Conservation (phyloP, 2,888 invertebrate species). For the Sarcophaga caerulescens region DNA sequence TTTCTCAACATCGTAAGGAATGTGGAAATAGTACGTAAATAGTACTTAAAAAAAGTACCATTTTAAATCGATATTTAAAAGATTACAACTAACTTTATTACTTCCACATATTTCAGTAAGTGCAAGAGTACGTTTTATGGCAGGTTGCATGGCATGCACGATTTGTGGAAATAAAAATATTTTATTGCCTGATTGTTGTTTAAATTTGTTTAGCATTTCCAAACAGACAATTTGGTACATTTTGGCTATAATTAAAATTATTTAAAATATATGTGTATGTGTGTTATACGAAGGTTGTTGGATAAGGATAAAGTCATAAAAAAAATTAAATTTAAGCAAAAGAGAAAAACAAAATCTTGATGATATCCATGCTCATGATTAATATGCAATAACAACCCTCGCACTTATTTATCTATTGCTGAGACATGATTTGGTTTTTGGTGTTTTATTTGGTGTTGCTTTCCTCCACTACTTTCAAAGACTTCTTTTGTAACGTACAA, state of each 20-base stretch:
- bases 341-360: no score
- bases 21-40: no score
- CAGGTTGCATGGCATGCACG: slow-evolving; percentile 46
- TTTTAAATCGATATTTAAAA: neutral
- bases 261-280: slow-evolving; percentile 18
- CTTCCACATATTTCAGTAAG: neutral
- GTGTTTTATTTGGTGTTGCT: neutral
- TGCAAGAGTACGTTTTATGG: slow-evolving; percentile 11
- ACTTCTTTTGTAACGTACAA: neutral
- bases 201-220: slow-evolving; percentile 49
- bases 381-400: neutral
- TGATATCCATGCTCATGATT: no score
- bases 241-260: slow-evolving; percentile 61
- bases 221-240: slow-evolving; percentile 34
- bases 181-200: slow-evolving; percentile 65
- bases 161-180: slow-evolving; percentile 34
- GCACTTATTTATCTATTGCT: neutral
- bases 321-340: neutral
- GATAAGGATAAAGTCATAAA: neutral
- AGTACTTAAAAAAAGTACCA: slow-evolving; percentile 15
- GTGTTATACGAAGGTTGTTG: neutral
- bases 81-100: neutral
- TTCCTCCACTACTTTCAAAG: neutral
- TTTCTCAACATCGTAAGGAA: no score
- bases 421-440: neutral